Conservation (phyloP, 2,888 invertebrate genomes). For the Leptogaster cylindrica region DNA sequence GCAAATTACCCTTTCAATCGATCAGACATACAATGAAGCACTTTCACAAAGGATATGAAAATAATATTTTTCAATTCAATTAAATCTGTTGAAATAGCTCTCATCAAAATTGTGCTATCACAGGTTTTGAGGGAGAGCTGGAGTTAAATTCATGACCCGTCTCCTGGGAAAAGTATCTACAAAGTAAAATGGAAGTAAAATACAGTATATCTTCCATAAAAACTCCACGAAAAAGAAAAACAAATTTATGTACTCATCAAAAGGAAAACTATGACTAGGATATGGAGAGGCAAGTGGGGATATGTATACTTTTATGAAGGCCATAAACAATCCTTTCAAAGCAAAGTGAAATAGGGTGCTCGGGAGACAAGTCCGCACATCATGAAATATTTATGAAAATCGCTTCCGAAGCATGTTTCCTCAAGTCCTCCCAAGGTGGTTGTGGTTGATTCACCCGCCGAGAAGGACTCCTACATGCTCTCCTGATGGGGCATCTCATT, state of each 20-base stretch:
- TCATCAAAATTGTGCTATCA: not conserved
- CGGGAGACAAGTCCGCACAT: constrained; percentile 23
- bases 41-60: too few species aligned
- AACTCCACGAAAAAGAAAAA: constrained; percentile 37
- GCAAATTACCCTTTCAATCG: too few species aligned
- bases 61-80: too few species aligned
- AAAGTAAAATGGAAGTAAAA: constrained; percentile 11
- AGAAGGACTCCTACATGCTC: not conserved
- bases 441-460: constrained; percentile 13
- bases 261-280: constrained; percentile 33
- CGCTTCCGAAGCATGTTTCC: not conserved
- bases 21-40: too few species aligned
- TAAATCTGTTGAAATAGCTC: too few species aligned
- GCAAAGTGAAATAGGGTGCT: constrained; percentile 23
- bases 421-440: constrained; percentile 24
- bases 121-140: too few species aligned
- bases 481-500: constrained; percentile 13
- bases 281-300: constrained; percentile 26
- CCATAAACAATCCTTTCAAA: constrained; percentile 36
- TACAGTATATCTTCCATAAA: constrained; percentile 42
- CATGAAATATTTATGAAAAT: constrained; percentile 38
- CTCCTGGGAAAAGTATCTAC: too few species aligned
- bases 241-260: constrained; percentile 44
- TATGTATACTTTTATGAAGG: constrained; percentile 27
- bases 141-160: too few species aligned